Percentiles rank a stretch among this genome's conserved stretches.
Conservation (phyloP, 2,113 vertebrate species). For the Oryzias melastigma region DNA sequence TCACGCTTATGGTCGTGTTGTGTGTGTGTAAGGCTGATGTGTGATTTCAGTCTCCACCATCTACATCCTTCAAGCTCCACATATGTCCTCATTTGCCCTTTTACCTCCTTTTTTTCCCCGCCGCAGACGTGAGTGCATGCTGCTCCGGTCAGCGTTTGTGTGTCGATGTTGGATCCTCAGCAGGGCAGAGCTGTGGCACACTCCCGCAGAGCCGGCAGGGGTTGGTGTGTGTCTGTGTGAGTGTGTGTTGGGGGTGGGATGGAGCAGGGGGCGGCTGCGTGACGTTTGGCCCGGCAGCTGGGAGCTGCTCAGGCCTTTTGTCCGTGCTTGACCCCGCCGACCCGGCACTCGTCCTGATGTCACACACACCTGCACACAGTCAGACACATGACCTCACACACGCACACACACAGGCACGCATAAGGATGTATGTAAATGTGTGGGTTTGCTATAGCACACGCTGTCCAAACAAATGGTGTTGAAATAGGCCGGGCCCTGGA, state of each 20-base stretch:
- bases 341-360: constrained; percentile 65
- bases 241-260: neutral
- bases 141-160: constrained; percentile 7
- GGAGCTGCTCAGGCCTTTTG: constrained; percentile 64
- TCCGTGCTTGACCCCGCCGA: constrained; percentile 56
- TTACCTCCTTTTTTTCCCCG: constrained; percentile 21
- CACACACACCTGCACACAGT: constrained; percentile 44
- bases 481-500: constrained; percentile 31
- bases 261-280: constrained; percentile 4
- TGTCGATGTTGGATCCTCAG: constrained; percentile 47
- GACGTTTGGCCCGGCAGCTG: constrained; percentile 75
- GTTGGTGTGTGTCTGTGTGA: neutral
- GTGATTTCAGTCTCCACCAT: neutral
- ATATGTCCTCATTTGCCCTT: constrained; percentile 44
- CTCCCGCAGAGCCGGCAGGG: constrained; percentile 47
- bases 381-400: constrained; percentile 27
- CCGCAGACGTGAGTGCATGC: constrained; percentile 41
- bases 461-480: constrained; percentile 7
- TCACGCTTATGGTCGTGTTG: no score
- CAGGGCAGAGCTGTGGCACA: constrained; percentile 52
- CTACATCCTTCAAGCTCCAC: neutral
- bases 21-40: neutral
- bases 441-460: constrained; percentile 20
- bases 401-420: neutral
- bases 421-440: constrained; percentile 29